Evolutionary conservation across 2,113 vertebrate genomes (phyloP).

Genomic region (Malaclemys terrapin): DNA sequence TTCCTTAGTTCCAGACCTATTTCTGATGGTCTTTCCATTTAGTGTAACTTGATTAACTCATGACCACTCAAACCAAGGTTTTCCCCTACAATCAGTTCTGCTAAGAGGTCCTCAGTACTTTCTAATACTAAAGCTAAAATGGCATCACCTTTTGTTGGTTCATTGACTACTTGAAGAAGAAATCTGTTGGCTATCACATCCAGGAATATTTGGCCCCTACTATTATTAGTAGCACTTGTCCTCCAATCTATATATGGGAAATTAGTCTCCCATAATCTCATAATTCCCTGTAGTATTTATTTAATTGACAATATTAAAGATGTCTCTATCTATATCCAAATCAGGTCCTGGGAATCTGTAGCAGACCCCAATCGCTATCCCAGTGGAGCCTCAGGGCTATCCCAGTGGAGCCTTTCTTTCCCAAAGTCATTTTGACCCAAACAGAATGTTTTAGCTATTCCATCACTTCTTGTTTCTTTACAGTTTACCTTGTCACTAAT

Average conservation of each 20-base stretch:
- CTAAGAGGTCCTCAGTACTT: neutral
- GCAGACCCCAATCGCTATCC: no score
- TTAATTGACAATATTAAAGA: no score
- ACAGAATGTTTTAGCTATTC: no score
- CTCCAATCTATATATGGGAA: neutral
- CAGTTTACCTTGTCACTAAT: no score
- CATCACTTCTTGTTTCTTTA: no score
- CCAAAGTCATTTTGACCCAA: no score
- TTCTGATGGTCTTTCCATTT: neutral
- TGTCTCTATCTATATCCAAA: no score
- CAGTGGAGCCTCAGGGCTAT: no score
- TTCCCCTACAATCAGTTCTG: neutral
- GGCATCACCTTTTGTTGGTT: neutral
- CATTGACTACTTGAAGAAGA: neutral
- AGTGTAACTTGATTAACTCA: neutral
- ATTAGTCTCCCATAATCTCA: neutral
- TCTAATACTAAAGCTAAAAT: neutral
- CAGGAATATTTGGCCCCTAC: neutral
- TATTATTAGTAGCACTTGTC: neutral
- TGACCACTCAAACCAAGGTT: neutral
- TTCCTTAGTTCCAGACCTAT: neutral
- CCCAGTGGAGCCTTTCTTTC: no score
- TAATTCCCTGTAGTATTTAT: neutral
- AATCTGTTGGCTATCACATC: neutral
- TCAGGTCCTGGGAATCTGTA: no score